Percentiles rank a stretch among this genome's conserved stretches.
Evolutionary conservation across 2,797 vertebrate genomes (phyloP).

Genomic region (Iguana delicatissima): DNA sequence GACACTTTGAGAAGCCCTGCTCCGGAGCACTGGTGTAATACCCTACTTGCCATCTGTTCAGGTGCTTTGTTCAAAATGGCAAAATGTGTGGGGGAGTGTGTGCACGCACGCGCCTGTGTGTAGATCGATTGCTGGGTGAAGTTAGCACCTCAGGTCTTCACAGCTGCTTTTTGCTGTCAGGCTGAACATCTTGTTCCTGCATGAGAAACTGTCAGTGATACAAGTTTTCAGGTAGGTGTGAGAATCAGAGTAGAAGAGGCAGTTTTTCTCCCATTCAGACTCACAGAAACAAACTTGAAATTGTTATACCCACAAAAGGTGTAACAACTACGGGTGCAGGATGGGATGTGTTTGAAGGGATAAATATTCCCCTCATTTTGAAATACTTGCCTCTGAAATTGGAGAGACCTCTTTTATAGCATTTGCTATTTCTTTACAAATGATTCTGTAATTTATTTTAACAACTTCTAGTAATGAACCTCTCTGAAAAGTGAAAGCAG

Average conservation of each 20-base stretch:
- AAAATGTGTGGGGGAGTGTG: background rate
- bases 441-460: background rate
- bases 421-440: background rate
- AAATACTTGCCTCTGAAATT: constrained; percentile 49
- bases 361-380: constrained; percentile 58
- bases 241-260: constrained; percentile 39
- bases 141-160: background rate
- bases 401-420: background rate
- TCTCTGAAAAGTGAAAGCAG: background rate
- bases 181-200: background rate
- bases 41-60: constrained; percentile 2
- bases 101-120: background rate
- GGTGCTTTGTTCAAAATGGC: background rate
- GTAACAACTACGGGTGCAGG: constrained; percentile 55
- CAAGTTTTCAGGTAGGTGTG: constrained; percentile 7
- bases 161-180: constrained; percentile 15
- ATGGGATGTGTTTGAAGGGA: constrained; percentile 36
- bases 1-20: background rate
- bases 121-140: background rate
- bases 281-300: constrained; percentile 52
- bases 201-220: constrained; percentile 6
- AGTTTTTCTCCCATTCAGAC: constrained; percentile 38
- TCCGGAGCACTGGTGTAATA: background rate
- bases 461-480: background rate
- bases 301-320: constrained; percentile 38